These are phyloP conservation scores for Erithacus rubecula DNA, from an alignment of 2,797 vertebrate genomes.

Conservation along the genomic window DNA sequence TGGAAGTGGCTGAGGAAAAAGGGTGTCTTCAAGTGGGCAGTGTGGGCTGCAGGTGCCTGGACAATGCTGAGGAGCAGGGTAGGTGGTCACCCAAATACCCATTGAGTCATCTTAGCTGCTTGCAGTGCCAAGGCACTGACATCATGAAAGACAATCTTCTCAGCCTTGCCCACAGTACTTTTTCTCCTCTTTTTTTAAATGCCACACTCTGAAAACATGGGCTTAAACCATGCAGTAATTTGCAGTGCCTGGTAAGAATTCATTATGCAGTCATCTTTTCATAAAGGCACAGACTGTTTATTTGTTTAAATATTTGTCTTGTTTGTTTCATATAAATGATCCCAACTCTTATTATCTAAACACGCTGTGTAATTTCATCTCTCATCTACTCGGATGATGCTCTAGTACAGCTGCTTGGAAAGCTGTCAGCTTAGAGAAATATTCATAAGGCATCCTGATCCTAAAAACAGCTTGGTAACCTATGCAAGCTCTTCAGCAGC, in stretches of 20 bases:
- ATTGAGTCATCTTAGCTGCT: not conserved
- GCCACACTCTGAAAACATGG: not conserved
- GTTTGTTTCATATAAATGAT: not conserved
- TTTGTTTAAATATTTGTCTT: constrained; percentile 41
- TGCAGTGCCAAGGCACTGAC: not conserved
- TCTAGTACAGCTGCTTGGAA: not conserved
- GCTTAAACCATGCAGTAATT: not conserved
- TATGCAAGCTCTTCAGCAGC: not conserved
- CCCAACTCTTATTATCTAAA: not conserved
- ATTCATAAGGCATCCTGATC: not conserved
- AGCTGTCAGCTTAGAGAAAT: not conserved
- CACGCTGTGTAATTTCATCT: not conserved
- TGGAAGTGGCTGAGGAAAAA: not conserved
- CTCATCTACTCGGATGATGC: not conserved
- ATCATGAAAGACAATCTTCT: not conserved
- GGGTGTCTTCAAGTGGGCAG: not conserved
- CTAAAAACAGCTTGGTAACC: not conserved
- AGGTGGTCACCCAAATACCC: not conserved
- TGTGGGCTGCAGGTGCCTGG: not conserved
- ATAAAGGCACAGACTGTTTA: not conserved
- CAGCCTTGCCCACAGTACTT: not conserved
- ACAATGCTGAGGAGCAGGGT: not conserved
- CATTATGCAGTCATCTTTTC: not conserved
- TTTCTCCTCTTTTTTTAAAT: not conserved
- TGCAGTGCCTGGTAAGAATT: not conserved